Evolutionary conservation across 2,797 vertebrate genomes (phyloP).

Genomic region (Percopsis omiscomaycus): DNA sequence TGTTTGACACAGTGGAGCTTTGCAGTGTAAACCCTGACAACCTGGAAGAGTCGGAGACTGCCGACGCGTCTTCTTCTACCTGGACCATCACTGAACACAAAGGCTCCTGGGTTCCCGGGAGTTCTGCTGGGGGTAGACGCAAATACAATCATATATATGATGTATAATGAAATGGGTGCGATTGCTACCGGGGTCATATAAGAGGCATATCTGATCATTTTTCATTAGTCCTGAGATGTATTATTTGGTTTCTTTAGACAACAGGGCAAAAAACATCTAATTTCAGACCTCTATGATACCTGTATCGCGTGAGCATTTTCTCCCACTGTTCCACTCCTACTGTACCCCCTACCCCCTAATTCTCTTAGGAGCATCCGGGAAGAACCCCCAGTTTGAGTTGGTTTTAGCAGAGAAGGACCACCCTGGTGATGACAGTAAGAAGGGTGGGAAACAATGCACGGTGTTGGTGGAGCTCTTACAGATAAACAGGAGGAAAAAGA

Average conservation of each 20-base stretch:
- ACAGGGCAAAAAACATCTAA: background rate
- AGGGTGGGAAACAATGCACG: constrained; percentile 67
- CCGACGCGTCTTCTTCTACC: constrained; percentile 4
- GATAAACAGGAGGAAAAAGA: constrained; percentile 72
- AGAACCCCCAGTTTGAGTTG: constrained; percentile 81
- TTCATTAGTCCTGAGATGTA: background rate
- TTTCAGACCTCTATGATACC: background rate
- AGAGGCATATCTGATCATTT: no score
- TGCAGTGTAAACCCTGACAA: constrained; percentile 76
- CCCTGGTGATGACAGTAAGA: constrained; percentile 49
- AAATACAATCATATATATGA: constrained; percentile 58
- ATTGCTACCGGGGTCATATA: background rate
- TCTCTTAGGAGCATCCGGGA: constrained; percentile 75
- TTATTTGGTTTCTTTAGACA: background rate
- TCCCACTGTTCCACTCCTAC: background rate
- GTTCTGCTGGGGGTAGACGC: constrained; percentile 78
- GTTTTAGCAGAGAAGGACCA: constrained; percentile 70
- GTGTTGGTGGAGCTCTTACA: constrained; percentile 80
- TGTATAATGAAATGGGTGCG: background rate
- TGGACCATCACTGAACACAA: constrained; percentile 76
- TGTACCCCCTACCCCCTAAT: background rate
- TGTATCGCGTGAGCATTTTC: background rate
- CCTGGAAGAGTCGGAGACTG: constrained; percentile 38
- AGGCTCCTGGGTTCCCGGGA: constrained; percentile 74
- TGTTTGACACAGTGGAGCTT: constrained; percentile 76